Conservation (phyloP, 2,797 vertebrate genomes). For the Rhinoraja longicauda region DNA sequence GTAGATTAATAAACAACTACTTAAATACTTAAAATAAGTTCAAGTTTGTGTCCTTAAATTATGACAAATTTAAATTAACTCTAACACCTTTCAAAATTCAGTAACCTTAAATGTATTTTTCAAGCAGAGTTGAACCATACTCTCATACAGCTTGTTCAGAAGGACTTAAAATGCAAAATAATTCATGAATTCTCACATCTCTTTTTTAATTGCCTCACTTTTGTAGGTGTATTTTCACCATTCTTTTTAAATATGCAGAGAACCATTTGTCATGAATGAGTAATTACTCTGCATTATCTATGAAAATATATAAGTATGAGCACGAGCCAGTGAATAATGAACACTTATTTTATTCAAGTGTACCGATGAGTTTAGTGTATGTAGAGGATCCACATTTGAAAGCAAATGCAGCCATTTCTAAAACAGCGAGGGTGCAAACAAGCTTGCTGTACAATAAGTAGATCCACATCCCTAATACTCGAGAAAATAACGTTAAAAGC, state of each 20-base stretch:
- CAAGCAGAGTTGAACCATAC: conserved; percentile 10
- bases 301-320: conserved; percentile 32
- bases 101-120: conserved; percentile 36
- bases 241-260: conserved; percentile 41
- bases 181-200: conserved; percentile 41
- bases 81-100: conserved; percentile 30
- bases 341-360: conserved; percentile 16
- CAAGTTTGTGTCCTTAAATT: conserved; percentile 2
- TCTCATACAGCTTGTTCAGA: conserved; percentile 15
- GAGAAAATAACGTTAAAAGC: background rate
- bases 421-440: background rate
- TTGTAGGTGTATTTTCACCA: conserved; percentile 39
- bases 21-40: conserved; percentile 22
- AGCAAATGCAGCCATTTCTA: conserved; percentile 11
- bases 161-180: conserved; percentile 41
- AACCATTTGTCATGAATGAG: conserved; percentile 38
- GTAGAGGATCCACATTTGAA: conserved; percentile 5
- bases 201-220: conserved; percentile 43
- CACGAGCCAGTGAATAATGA: conserved; percentile 28
- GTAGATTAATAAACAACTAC: background rate
- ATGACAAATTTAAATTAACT: conserved; percentile 30
- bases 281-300: conserved; percentile 37
- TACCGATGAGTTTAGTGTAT: background rate
- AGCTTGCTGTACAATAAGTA: background rate
- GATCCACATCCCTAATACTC: background rate